Conservation (phyloP, 2,888 invertebrate species). For the Timandra comae region DNA sequence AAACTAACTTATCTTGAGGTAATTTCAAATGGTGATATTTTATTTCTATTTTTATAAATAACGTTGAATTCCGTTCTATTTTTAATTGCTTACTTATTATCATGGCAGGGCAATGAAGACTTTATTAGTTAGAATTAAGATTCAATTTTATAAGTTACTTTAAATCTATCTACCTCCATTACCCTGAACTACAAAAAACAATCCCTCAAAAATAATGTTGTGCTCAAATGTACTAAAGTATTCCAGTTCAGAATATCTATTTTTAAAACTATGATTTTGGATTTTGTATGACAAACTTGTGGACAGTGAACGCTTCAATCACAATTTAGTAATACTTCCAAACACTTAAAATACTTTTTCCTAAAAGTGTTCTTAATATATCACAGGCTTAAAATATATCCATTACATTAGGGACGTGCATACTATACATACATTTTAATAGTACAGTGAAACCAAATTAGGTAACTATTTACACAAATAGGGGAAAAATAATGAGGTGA, state of each 20-base stretch:
- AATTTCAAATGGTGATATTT: too few species aligned
- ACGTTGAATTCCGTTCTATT: too few species aligned
- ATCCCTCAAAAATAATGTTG: conserved; percentile 38
- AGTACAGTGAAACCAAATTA: conserved; percentile 64
- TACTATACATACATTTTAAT: conserved; percentile 69
- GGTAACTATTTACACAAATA: conserved; percentile 76
- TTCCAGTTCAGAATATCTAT: neutral
- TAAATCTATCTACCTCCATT: too few species aligned
- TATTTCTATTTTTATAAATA: too few species aligned
- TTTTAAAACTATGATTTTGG: conserved; percentile 5
- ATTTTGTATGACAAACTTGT: conserved; percentile 2
- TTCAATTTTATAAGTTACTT: too few species aligned
- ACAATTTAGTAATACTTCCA: conserved; percentile 38
- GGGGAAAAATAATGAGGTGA: conserved; percentile 75
- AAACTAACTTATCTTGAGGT: too few species aligned
- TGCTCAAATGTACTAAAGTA: conserved; percentile 27
- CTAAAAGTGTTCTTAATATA: conserved; percentile 68
- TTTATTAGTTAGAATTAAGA: too few species aligned
- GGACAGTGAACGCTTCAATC: conserved; percentile 10
- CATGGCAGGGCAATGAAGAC: too few species aligned
- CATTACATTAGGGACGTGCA: conserved; percentile 72
- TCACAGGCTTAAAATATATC: conserved; percentile 76
- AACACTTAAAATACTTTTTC: conserved; percentile 55
- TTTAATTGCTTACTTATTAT: too few species aligned
- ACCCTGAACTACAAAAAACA: too few species aligned